A percentile compares a stretch with the other conserved stretches of the same genome.
phyloP scores from a whole-genome alignment of 1,140 invertebrate genomes.

The Gryon sp. region DNA sequence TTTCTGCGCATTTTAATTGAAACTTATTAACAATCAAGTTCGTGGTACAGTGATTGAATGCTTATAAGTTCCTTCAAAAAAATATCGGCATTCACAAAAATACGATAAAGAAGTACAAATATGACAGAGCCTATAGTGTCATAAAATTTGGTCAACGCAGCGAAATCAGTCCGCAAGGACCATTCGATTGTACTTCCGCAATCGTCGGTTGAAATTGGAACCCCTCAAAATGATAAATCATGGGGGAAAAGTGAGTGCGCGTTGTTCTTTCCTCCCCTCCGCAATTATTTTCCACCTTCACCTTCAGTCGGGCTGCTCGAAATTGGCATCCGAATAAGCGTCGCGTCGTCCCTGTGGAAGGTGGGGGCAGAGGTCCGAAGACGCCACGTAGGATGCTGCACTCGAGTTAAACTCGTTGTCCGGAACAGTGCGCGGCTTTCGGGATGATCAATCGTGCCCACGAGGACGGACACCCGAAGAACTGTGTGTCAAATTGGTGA shows the following conservation, averaged over 20 bases:
- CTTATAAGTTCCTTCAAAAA: too few relatives aligned
- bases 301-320: slow-evolving; percentile 41
- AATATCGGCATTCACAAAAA: too few relatives aligned
- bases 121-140: too few relatives aligned
- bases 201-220: neutral
- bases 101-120: too few relatives aligned
- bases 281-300: slow-evolving; percentile 27
- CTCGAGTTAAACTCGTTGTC: slow-evolving; percentile 25
- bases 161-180: neutral
- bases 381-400: slow-evolving; percentile 52
- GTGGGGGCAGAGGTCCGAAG: slow-evolving; percentile 46
- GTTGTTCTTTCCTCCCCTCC: neutral
- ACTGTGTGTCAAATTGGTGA: too few relatives aligned
- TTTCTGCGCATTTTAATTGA: too few relatives aligned
- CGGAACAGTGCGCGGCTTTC: slow-evolving; percentile 26
- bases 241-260: slow-evolving; percentile 26
- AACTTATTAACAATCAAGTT: too few relatives aligned
- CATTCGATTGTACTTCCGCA: neutral
- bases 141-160: too few relatives aligned
- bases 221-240: slow-evolving; percentile 29
- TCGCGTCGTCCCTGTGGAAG: slow-evolving; percentile 25
- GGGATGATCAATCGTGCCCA: too few relatives aligned
- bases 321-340: slow-evolving; percentile 48
- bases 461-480: too few relatives aligned
- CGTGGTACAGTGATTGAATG: too few relatives aligned